phyloP scores from a whole-genome alignment of 1,140 invertebrate species.

The Protaetia brevitarsis region DNA sequence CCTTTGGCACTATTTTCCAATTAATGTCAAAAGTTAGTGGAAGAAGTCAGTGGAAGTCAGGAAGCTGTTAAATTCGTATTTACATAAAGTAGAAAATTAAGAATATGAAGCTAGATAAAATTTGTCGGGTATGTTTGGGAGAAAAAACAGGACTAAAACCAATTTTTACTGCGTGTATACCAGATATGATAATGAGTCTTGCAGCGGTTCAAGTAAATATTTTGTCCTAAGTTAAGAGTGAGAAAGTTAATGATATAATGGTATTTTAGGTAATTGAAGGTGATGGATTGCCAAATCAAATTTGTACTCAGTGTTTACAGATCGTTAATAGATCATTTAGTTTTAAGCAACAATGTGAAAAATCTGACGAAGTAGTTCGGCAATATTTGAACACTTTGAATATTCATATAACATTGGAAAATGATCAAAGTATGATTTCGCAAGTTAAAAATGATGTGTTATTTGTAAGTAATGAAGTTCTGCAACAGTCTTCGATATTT shows the following conservation, averaged over 20 bases:
- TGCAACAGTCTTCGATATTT: conserved; percentile 44
- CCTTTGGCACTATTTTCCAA: too few relatives aligned
- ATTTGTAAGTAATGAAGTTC: conserved; percentile 39
- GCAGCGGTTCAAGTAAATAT: conserved; percentile 41
- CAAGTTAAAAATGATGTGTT: conserved; percentile 38
- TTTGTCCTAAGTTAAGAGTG: not conserved
- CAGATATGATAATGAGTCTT: conserved; percentile 48
- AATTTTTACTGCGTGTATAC: conserved; percentile 44
- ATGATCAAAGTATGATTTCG: conserved; percentile 30
- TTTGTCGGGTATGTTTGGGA: conserved; percentile 44
- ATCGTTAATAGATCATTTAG: conserved; percentile 43
- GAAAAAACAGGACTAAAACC: conserved; percentile 43
- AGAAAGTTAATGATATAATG: conserved; percentile 15
- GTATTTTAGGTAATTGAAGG: conserved; percentile 43
- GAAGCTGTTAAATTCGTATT: too few relatives aligned
- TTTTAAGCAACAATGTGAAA: conserved; percentile 48
- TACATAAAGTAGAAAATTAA: not conserved
- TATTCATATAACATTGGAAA: conserved; percentile 19
- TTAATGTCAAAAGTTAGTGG: too few relatives aligned
- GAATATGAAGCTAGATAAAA: conserved; percentile 45
- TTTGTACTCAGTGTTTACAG: conserved; percentile 46
- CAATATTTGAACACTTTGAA: conserved; percentile 38
- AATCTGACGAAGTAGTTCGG: conserved; percentile 42
- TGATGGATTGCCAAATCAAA: conserved; percentile 45
- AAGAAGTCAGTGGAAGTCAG: too few relatives aligned